Evolutionary conservation across 2,888 invertebrate species (phyloP).

Genomic region (Lithophane socia): DNA sequence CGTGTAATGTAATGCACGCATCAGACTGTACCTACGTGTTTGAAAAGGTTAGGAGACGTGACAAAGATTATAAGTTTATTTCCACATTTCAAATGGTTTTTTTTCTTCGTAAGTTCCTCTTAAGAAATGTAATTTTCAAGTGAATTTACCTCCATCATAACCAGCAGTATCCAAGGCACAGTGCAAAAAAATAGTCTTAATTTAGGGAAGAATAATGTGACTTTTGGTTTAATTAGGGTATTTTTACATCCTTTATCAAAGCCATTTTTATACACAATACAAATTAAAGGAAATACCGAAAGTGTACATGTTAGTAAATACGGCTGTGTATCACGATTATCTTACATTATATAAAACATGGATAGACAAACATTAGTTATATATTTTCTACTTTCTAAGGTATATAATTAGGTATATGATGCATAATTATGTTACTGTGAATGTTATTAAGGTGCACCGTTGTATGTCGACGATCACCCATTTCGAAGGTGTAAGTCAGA

Average conservation of each 20-base stretch:
- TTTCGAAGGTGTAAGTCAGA: too few species aligned
- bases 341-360: conserved; percentile 3
- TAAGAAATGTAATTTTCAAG: not conserved
- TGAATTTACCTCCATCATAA: not conserved
- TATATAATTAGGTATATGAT: not conserved
- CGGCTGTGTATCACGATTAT: not conserved
- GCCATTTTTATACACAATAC: not conserved
- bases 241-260: not conserved
- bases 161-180: not conserved
- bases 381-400: conserved; percentile 6
- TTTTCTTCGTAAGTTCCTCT: not conserved
- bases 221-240: not conserved
- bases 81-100: not conserved
- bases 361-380: not conserved
- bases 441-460: not conserved
- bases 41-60: too few species aligned
- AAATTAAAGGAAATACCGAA: not conserved
- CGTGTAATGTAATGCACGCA: too few species aligned
- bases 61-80: too few species aligned
- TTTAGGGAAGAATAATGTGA: not conserved
- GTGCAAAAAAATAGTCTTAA: not conserved
- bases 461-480: not conserved
- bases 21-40: too few species aligned
- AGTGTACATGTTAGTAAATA: not conserved
- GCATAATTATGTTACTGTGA: not conserved